Evolutionary conservation across 2,113 vertebrate genomes (phyloP).

Genomic region (Cyanoramphus novaezelandiae): DNA sequence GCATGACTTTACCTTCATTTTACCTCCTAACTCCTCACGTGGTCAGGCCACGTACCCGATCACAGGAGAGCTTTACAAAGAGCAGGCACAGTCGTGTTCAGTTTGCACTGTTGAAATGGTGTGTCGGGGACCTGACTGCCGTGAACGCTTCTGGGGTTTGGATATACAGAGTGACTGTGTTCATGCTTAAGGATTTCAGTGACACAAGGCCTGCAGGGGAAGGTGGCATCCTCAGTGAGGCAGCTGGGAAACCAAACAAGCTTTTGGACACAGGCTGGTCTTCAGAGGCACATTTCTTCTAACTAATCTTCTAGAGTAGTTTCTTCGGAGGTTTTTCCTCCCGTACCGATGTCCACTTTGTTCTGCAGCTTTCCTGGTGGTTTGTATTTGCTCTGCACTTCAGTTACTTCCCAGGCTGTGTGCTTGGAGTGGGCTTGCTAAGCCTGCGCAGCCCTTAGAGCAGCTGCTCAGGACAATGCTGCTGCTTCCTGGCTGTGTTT

Average conservation of each 20-base stretch:
- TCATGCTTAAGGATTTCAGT: background rate
- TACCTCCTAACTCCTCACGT: background rate
- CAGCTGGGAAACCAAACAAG: background rate
- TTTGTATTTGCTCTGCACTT: background rate
- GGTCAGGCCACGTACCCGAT: background rate
- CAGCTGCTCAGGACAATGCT: background rate
- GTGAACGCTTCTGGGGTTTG: rapidly evolving
- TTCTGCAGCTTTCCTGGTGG: background rate
- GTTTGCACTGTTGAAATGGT: background rate
- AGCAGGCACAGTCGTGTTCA: rapidly evolving
- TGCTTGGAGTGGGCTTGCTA: background rate
- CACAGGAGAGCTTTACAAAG: background rate
- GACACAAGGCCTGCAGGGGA: background rate
- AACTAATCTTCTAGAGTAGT: background rate
- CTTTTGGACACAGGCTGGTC: background rate
- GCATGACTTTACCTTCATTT: background rate
- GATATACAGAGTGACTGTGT: background rate
- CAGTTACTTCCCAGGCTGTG: rapidly evolving
- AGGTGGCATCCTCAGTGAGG: background rate
- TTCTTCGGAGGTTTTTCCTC: background rate
- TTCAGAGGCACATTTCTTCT: background rate
- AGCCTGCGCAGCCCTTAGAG: background rate
- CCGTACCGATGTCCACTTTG: background rate
- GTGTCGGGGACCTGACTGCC: background rate
- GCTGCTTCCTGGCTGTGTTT: background rate